A percentile compares a stretch with the other conserved stretches of the same genome.
Evolutionary conservation across 2,113 vertebrate species (phyloP).

Genomic region (Xyrauchen texanus): DNA sequence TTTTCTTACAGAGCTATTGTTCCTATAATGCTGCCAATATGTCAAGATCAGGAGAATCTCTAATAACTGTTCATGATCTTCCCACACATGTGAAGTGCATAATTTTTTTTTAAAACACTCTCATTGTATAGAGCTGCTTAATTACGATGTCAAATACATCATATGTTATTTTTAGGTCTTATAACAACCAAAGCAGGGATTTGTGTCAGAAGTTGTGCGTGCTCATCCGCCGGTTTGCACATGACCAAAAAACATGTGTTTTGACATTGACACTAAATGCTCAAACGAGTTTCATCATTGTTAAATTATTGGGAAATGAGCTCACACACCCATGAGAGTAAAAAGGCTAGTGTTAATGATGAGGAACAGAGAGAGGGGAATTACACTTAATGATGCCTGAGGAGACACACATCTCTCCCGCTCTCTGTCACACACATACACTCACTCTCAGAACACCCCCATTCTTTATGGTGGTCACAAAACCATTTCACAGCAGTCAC

Average conservation of each 20-base stretch:
- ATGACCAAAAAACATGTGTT: slow-evolving; percentile 10
- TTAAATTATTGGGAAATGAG: slow-evolving; percentile 68
- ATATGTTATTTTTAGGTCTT: too few species aligned
- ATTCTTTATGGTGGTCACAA: neutral
- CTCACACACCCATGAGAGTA: slow-evolving; percentile 83
- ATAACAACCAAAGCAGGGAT: too few species aligned
- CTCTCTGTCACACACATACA: neutral
- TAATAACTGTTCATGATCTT: neutral
- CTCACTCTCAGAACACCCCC: too few species aligned
- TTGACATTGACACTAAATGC: slow-evolving; percentile 64
- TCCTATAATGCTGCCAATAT: too few species aligned
- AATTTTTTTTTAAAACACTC: neutral
- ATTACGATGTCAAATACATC: too few species aligned
- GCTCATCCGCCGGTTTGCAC: neutral
- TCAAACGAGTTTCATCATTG: slow-evolving; percentile 69
- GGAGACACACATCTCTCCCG: slow-evolving; percentile 75
- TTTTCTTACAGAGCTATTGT: too few species aligned
- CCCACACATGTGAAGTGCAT: neutral
- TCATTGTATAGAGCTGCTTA: neutral
- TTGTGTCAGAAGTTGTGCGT: too few species aligned
- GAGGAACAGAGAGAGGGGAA: slow-evolving; percentile 87
- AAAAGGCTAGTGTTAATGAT: slow-evolving; percentile 98
- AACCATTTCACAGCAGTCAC: neutral
- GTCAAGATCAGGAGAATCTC: too few species aligned
- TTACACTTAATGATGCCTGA: slow-evolving; percentile 94